Base-by-base conservation (phyloP, 2,113 vertebrate genomes). In the Leiothrix lutea region DNA sequence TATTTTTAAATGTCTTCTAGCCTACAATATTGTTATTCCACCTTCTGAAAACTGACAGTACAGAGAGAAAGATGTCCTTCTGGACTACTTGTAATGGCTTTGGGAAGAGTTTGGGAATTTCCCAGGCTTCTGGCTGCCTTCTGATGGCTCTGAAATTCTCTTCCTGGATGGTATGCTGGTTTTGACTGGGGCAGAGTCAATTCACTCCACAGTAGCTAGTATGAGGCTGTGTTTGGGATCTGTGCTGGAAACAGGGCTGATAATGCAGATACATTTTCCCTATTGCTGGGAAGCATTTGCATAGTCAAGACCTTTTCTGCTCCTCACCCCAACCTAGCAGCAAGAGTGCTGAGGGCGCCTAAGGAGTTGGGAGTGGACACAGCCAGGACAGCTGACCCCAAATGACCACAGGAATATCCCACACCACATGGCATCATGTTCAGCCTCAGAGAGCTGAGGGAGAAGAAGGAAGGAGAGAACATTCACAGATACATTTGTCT, bases 271-370 rank as follows among this genome's bases (percentile, higher is more conserved):
- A 31, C 7, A 9, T 42, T 61, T 75, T 56, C 47, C 45, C 47
- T 48, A 0, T 42, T 35, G 21, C n/a, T 7, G 17, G 11, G 38
- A 19, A 60, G 40, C 0, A 0, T 8, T 69, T 54, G 40, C 31
- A 48, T 9, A 16, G 10, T 48, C 40, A 40, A 12, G 1, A 6
- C 18, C 6, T 61, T 48, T 75, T 54, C 24, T 47, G 21, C 21
- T 4, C 25, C 61, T 61, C 54, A 61, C 11, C 22, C n/a, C 33
- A 51, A 3, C 15, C 33, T 47, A 61, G 29, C n/a, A 61, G 54
- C 0, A 3, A 47, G 7, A 54, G 40, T 0, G 24, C 40, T 61
- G 54, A 20, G n/a, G 17, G 40, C 54, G 70, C 54, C 31, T 4
- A 1, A 26, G 54, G 29, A 12, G 0, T 1, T 61, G 40, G 54